Evolutionary conservation across 2,888 invertebrate species (phyloP), one percentile per base, ranked within the genome.

Genomic region (Drosophila sordidula): DNA sequence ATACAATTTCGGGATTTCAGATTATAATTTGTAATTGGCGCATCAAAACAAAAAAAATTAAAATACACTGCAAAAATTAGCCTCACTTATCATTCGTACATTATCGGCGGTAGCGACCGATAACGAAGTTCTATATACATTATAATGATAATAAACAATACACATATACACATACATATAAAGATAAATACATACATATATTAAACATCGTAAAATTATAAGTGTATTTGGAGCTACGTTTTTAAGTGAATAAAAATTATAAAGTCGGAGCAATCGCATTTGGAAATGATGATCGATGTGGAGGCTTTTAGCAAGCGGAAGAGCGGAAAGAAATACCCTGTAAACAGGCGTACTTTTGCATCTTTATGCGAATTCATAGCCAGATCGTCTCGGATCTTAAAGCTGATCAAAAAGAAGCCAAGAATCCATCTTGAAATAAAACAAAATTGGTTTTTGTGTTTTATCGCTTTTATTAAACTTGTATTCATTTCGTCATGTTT

Each of bases 151-250:
- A 79, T 62, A 81, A 75, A 80, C 36, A 70, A 78, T 80, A 87
- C 75, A 80, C 72, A 79, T 68, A 79, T 51, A 80, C 72, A 82
- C 65, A 86, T 73, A 80, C 74, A 81, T 78, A 86, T 79, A 73
- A 66, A 69, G 72, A 86, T 76, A 83, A 75, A 75, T 70, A 79
- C 76, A 75, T 67, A 83, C 73, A 84, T 86, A 85, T 78, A 85
- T 78, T 83, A 86, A 86, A 86, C 80, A 89, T 62, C 76, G 72
- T 89, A 85, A 85, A 84, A 85, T 89, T 89, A 87, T 85, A 85
- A 85, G 85, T 89, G 89, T 87, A 85, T 85, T 85, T 85, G 89
- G 89, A 86, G 79, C 87, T 86, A 86, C 82, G 75, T 89, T 89
- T 89, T 89, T 88, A 88, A 89, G 87, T 77, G 76, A 89, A 88